Evolutionary conservation across 64 coral and sea anemone genomes (phyloP).

Genomic region (Pocillopora damicornis): DNA sequence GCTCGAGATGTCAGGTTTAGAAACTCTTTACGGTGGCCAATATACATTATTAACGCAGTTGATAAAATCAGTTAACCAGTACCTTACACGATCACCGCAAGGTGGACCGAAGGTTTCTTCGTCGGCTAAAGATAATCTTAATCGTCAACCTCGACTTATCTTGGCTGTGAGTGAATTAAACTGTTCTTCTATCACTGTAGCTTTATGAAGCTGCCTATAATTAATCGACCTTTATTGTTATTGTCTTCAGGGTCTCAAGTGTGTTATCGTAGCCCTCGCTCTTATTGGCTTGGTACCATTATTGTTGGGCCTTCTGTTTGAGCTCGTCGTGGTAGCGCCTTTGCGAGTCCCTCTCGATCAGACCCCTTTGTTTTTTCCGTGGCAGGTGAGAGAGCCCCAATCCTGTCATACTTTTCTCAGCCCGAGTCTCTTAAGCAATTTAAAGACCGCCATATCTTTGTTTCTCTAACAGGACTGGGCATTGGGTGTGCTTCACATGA

Average conservation of each 20-base stretch:
- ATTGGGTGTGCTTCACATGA: constrained; percentile 94
- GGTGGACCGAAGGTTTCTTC: neutral
- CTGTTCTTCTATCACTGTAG: no score
- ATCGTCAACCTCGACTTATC: neutral
- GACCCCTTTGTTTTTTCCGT: constrained; percentile 93
- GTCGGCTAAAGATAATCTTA: neutral
- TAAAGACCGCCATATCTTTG: neutral
- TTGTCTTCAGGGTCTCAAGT: constrained; percentile 75
- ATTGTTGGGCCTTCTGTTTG: constrained; percentile 86
- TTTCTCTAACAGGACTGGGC: constrained; percentile 84
- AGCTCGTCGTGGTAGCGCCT: constrained; percentile 96
- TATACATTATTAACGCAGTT: neutral
- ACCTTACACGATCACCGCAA: neutral
- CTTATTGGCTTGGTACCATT: constrained; percentile 88
- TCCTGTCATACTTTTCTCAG: neutral
- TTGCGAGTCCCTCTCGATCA: constrained; percentile 95
- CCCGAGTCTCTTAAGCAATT: neutral
- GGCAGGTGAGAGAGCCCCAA: constrained; percentile 55
- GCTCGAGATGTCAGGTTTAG: no score
- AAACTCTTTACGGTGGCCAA: neutral
- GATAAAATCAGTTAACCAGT: neutral
- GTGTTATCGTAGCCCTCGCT: constrained; percentile 61
- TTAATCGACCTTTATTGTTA: neutral
- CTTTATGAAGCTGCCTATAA: neutral
- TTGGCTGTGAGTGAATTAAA: no score